Evolutionary conservation across 2,113 vertebrate species (phyloP).

Genomic region (Nothocercus julius): DNA sequence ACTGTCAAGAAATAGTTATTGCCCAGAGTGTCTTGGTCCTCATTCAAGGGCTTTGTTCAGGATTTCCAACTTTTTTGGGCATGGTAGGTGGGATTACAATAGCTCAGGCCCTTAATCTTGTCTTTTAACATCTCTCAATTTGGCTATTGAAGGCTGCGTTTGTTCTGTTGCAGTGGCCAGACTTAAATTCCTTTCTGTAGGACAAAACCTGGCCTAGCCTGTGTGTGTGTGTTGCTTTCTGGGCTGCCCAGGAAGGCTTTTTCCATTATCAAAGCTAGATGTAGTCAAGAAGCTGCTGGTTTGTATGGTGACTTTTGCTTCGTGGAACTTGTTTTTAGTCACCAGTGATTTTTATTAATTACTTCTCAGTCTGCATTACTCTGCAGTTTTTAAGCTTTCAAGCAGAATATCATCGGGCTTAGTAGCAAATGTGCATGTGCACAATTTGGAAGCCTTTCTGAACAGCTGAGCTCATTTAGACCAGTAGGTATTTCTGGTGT

Average conservation of each 20-base stretch:
- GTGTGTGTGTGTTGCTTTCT: background rate
- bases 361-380: background rate
- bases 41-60: accelerated
- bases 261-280: conserved; percentile 28
- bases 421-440: accelerated
- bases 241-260: background rate
- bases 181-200: background rate
- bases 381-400: background rate
- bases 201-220: background rate
- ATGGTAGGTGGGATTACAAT: accelerated
- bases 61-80: accelerated
- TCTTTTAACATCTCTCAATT: accelerated
- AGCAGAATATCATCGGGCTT: background rate
- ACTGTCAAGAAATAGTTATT: accelerated
- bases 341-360: background rate
- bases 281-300: background rate
- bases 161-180: background rate
- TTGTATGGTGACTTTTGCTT: background rate
- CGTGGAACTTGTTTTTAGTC: background rate
- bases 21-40: background rate
- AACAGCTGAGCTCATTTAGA: accelerated
- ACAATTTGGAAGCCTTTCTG: background rate
- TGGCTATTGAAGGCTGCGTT: background rate
- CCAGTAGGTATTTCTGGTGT: background rate
- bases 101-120: background rate